Evolutionary conservation across 2,888 invertebrate genomes (phyloP).

Genomic region (Drosophila infuscata): DNA sequence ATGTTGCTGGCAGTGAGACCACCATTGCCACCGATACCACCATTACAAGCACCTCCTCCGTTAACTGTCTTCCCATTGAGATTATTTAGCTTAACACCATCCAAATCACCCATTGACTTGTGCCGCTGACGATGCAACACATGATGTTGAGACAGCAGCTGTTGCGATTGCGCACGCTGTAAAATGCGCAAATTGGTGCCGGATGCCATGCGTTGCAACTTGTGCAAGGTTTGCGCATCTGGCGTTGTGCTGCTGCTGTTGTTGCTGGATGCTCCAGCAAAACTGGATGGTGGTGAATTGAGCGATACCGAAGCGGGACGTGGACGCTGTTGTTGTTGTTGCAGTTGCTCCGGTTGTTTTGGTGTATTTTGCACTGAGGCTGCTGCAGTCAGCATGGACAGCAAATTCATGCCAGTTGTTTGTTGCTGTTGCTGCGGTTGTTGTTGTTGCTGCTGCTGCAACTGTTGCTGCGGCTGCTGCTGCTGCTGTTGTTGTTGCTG

Average conservation of each 20-base stretch:
- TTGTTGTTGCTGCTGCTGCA: slow-evolving; percentile 37
- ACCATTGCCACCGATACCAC: background rate
- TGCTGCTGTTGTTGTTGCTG: slow-evolving; percentile 54
- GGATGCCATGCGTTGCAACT: slow-evolving; percentile 78
- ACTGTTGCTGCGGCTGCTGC: slow-evolving; percentile 42
- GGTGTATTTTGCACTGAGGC: slow-evolving; percentile 62
- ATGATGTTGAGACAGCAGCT: slow-evolving; percentile 45
- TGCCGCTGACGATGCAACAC: slow-evolving; percentile 86
- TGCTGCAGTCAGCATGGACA: slow-evolving; percentile 75
- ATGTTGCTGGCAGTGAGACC: slow-evolving; percentile 45
- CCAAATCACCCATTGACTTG: slow-evolving; percentile 91
- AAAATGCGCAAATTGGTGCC: slow-evolving; percentile 72
- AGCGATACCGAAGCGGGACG: slow-evolving; percentile 72
- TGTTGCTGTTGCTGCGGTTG: slow-evolving; percentile 42
- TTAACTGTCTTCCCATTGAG: slow-evolving; percentile 67
- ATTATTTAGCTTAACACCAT: slow-evolving; percentile 85
- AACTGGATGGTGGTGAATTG: slow-evolving; percentile 44
- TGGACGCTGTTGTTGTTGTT: slow-evolving; percentile 54
- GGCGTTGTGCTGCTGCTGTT: slow-evolving; percentile 35
- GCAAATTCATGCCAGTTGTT: slow-evolving; percentile 70
- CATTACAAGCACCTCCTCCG: slow-evolving; percentile 20
- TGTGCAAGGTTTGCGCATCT: slow-evolving; percentile 55
- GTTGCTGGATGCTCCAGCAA: slow-evolving; percentile 31
- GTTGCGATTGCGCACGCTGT: slow-evolving; percentile 73
- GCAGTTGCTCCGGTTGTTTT: slow-evolving; percentile 43